Evolutionary conservation across 2,797 vertebrate genomes (phyloP), one percentile per base, ranked within the genome.

Genomic region (Cyprinella venusta): DNA sequence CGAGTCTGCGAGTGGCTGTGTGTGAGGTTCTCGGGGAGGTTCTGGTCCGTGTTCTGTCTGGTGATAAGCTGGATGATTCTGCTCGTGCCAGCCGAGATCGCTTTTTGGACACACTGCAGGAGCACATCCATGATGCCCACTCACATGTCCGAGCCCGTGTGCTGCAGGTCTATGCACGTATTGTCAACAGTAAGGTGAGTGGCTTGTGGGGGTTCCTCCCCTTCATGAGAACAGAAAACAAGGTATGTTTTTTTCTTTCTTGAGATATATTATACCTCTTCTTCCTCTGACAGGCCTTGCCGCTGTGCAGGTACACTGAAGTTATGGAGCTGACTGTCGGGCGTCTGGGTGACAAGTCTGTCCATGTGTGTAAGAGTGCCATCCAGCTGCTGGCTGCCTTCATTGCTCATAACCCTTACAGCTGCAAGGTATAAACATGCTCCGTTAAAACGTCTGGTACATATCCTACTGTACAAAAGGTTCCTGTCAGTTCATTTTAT

Each of bases 351-450:
- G 98, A 99, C 92, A 99, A 97, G 89, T 96, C 97, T 0, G 95
- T 99, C 79, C 90, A 96, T 4, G 98, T 94, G 2, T 97, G 97
- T 84, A 99, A 99, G 93, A 97, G 96, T 19, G 96, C 98, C 0
- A 96, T 99, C 89, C 97, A 98, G 87, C 94, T 99, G 72, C 91
- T 99, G 89, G 96, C 96, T 81, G 96, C 95, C 0, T 98, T 99
- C 89, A 96, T 99, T 8, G 97, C 96, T 80, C 97, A 98, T 89
- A 99, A 99, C 89, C 98, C 98, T 16, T 99, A 99, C 89, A 98
- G 96, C 88, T 96, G 96, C 94, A 99, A 98, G 96, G 98, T 98
- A 93, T 42, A 24, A 36, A 48, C 26, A 15, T 26, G 36, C 8
- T 12, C 36, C 3, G 10, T 19, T 67, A 63, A 9, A 40, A 10